Evolutionary conservation across 1,140 invertebrate genomes (phyloP), one percentile per base, ranked within the genome.

Genomic region (Calliopsis andreniformis): DNA sequence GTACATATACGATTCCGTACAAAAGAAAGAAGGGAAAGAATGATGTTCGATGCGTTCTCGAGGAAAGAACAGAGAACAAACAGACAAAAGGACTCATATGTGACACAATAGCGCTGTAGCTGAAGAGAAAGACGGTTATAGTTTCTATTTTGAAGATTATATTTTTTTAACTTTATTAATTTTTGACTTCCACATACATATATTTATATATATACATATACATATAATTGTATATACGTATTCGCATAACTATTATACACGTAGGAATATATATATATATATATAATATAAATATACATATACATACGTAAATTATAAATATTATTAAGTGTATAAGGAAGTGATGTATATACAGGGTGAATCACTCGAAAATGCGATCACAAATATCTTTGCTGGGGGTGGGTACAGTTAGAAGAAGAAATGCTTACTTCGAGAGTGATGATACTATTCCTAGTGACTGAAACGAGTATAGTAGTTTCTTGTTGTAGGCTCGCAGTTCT

Each of bases 101-200:
- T 82, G 64, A 82, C 70, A 81, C 75, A 82, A 83, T 80, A 86
- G 72, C 55, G 70, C 73, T 72, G 79, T 84, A 84, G 82, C 78
- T 69, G 66, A 81, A 84, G 43, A 86, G 56, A 86, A 80, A 85
- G 75, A 88, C 83, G 79, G 80, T 81, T 87, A 87, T 89, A 85
- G 86, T 84, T 87, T 88, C 78, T 88, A 86, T 88, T 89, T 86
- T 85, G 39, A 80, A 88, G 68, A 89, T 89, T 87, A 86, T 89
- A 89, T 89, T 89, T 88, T 89, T 88, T 87, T 87, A 89, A 80
- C 75, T 84, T 87, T 81, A 82, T 87, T 88, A 84, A 84, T 86
- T 89, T 89, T 89, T 81, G 76, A 88, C 79, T 85, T 88, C 81
- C 78, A 84, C 79, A 67, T 84, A 81, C 70, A 82, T 82, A 56